Percentiles rank a stretch among this genome's conserved stretches.
These are phyloP conservation scores for Phocoena sinus DNA, from an alignment of 2,113 vertebrate species.

Conservation along the genomic window DNA sequence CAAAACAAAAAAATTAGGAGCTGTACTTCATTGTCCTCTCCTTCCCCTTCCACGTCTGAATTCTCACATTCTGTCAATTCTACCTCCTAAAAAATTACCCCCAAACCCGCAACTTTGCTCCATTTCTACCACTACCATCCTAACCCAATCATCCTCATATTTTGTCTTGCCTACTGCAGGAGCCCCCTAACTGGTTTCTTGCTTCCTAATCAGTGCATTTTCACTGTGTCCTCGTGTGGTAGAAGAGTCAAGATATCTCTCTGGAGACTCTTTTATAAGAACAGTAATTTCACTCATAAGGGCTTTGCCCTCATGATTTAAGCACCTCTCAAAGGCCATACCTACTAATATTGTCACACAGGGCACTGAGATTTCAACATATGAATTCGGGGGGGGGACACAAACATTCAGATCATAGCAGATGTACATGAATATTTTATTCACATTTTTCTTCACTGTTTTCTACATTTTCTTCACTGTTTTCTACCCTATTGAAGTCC, in stretches of 20 bases:
- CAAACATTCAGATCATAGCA: neutral
- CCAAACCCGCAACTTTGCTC: neutral
- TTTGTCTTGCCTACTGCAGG: neutral
- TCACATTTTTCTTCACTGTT: neutral
- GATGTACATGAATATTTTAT: neutral
- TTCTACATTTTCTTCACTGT: neutral
- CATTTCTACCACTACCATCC: neutral
- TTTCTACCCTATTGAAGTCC: neutral
- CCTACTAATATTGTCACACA: neutral
- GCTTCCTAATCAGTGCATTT: neutral
- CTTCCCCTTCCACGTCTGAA: neutral
- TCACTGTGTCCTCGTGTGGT: neutral
- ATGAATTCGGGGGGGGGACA: neutral
- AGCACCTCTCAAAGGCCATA: neutral
- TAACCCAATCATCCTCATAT: neutral
- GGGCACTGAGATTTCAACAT: neutral
- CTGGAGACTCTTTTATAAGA: neutral
- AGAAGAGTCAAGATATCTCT: neutral
- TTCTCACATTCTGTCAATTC: neutral
- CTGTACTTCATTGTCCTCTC: neutral
- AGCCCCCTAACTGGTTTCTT: neutral
- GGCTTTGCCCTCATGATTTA: neutral
- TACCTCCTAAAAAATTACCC: neutral
- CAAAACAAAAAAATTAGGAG: neutral
- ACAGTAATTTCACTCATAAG: neutral